These are phyloP conservation scores for Oreochromis niloticus DNA, from an alignment of 2,113 vertebrate genomes.

Conservation along the genomic window DNA sequence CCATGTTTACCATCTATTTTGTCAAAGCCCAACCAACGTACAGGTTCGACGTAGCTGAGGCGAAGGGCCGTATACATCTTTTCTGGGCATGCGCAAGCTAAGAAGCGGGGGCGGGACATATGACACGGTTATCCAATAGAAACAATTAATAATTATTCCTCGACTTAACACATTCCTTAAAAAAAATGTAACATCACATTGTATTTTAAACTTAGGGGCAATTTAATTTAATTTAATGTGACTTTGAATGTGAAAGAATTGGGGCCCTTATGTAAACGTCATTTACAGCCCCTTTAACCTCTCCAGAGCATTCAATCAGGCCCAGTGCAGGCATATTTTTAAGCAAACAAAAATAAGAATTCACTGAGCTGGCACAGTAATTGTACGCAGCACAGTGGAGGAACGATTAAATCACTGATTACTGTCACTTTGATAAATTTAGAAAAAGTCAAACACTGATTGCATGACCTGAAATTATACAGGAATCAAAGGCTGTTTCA, in stretches of 20 bases:
- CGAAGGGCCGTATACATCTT: not conserved
- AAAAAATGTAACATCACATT: not conserved
- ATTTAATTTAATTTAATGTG: rapidly evolving
- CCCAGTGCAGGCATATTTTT: not conserved
- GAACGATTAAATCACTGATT: not conserved
- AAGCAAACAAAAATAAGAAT: not conserved
- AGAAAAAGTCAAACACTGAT: not conserved
- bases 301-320: not conserved
- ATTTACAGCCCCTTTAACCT: not conserved
- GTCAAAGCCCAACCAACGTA: not conserved
- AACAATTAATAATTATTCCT: not conserved
- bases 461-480: not conserved
- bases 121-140: not conserved
- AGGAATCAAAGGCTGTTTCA: not conserved
- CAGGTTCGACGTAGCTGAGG: not conserved
- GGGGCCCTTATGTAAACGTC: not conserved
- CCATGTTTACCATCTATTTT: not conserved
- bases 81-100: not conserved
- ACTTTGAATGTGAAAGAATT: not conserved
- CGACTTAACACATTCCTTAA: not conserved
- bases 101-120: not conserved
- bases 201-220: not conserved
- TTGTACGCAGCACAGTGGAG: not conserved
- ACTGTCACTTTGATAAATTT: not conserved
- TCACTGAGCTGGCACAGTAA: not conserved